phyloP scores from a whole-genome alignment of 2,888 invertebrate species.

The Ophion obscuratus region DNA sequence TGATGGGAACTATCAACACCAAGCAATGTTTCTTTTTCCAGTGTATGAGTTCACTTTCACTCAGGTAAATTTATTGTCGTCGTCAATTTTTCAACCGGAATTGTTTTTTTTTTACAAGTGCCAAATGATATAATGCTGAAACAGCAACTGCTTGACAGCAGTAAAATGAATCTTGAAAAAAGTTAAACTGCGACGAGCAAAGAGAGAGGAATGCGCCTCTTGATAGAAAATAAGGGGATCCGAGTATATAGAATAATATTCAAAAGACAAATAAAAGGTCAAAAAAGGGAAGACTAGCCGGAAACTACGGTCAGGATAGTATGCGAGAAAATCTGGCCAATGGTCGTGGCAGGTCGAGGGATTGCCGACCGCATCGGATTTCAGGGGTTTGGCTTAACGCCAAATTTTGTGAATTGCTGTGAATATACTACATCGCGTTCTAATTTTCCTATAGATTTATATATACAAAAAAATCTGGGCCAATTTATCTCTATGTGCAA shows the following conservation, averaged over 20 bases:
- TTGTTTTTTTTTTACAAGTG: too few relatives aligned
- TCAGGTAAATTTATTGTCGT: background rate
- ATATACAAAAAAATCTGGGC: conserved; percentile 51
- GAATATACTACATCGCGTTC: conserved; percentile 67
- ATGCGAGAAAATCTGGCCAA: conserved; percentile 38
- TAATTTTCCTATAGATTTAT: conserved; percentile 68
- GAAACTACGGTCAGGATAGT: conserved; percentile 19
- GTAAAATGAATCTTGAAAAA: too few relatives aligned
- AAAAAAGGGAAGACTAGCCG: conserved; percentile 15
- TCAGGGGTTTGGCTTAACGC: conserved; percentile 71
- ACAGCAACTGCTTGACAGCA: too few relatives aligned
- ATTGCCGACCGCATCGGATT: conserved; percentile 65
- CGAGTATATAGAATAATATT: conserved; percentile 22
- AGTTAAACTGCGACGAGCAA: too few relatives aligned
- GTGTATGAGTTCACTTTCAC: background rate
- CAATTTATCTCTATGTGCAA: conserved; percentile 45
- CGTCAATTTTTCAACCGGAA: background rate
- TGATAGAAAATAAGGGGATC: conserved; percentile 21
- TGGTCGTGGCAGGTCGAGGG: conserved; percentile 44
- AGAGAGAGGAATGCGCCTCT: background rate
- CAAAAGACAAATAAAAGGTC: conserved; percentile 34
- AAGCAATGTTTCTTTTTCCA: conserved; percentile 3
- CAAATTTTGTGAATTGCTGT: conserved; percentile 71
- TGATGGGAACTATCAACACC: background rate
- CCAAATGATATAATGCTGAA: too few relatives aligned